Evolutionary conservation across 1,140 invertebrate species (phyloP), one percentile per base, ranked within the genome.

Genomic region (Heliothis virescens): DNA sequence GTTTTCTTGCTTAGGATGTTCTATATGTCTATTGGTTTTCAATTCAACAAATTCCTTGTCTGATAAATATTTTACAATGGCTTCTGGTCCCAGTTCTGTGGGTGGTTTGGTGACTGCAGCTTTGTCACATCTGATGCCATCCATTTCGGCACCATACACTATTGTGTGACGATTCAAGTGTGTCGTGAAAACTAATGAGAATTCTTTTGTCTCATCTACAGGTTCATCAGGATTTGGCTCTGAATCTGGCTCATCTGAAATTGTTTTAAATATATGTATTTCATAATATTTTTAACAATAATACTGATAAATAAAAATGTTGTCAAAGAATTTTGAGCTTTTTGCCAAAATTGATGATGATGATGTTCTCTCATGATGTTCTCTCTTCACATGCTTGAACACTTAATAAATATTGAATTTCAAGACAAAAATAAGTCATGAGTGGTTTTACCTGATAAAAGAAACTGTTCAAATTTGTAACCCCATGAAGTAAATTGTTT

Each of bases 381-480:
- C 21, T 26, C 9, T 41, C 34, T 41, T 41, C 34, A 41, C 5
- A 41, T 41, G 3, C 5, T 41, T 9, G 34, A 41, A 41, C 34
- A 9, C 34, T 41, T 41, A 41, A 41, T 41, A 41, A 34, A 41
- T 41, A 9, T 34, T 34, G 34, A 34, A 41, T 7, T 7, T 41
- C 34, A 41, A 41, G 34, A 41, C 21, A 26, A 41, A 41, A 41
- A 5, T 41, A 9, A 9, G 9, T 1, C 9, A 9, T 41, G 7
- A 9, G 21, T 62, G 60, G 50, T 59, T 34, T 57, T 89, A 97
- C 96, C 95, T 86, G 96, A 93, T 48, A 96, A 91, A 74, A 98
- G 86, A 89, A 96, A 98, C 81, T 98, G 97, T 88, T 98, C 98
- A 96, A 98, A 98, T 90, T 98, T 98, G 86, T 95, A 97, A 18